Evolutionary conservation across 2,888 invertebrate genomes (phyloP), one percentile per base, ranked within the genome.

Genomic region (Tetrapedia diversipes): DNA sequence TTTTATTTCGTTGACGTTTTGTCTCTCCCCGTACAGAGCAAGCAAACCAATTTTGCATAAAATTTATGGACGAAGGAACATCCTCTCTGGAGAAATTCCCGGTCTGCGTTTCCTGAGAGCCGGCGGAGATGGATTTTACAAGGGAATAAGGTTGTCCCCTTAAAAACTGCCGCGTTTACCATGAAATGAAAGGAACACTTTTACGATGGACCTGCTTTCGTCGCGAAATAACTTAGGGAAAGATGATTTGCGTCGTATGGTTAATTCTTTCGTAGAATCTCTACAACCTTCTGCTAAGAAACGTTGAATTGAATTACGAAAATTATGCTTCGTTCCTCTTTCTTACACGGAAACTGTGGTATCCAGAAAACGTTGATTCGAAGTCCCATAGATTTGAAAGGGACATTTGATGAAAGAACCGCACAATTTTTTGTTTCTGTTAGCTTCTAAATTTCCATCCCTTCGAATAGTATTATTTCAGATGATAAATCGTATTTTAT

Each of bases 31-130:
- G 34, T 51, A 27, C 19, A 39, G 43, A 53, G 45, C 53, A 59
- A 53, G 63, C 47, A 57, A 74, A 61, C 56, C 73, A 74, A 74
- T 72, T 74, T 74, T 74, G 37, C 56, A 56, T 32, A n/a, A 39
- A 53, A 74, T 74, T 74, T 74, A 74, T 64, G 74, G 24, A 16
- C 16, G 29, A 32, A 32, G 45, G 53, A 53, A 22, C 63, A 32
- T 64, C 45, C 57, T 73, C 73, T 45, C 57, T 51, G 29, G 74
- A 73, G 63, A 74, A 74, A 74, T 74, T 73, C 57, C 32, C 64
- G 57, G n/a, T 24, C 51, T 45, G 72, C 63, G 11, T 72, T 59
- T 51, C 49, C 49, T n/a, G 29, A n/a, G 41, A 22, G 4, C 34
- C n/a, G n/a, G 47, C n/a, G n/a, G 63, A 64, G 74, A 64, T 72